A percentile compares a stretch with the other conserved stretches of the same genome.
phyloP scores from a whole-genome alignment of 2,888 invertebrate genomes.

The Malacosoma neustria region DNA sequence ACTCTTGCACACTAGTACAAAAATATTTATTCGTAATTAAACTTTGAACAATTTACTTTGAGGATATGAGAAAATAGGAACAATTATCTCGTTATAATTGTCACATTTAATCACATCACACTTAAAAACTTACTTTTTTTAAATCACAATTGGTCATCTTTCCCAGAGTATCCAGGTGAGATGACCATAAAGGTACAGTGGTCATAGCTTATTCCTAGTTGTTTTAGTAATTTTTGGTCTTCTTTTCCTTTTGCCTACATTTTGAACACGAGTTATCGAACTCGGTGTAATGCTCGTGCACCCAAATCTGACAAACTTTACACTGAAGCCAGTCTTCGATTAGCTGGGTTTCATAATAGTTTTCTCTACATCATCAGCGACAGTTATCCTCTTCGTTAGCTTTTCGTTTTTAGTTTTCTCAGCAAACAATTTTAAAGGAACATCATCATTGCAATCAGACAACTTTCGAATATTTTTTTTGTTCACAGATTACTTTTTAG shows the following conservation, averaged over 20 bases:
- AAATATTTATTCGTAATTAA: too few species aligned
- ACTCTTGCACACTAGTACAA: too few species aligned
- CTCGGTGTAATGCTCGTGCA: slow-evolving; percentile 2
- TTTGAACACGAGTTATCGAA: slow-evolving; percentile 1
- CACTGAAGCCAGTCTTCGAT: neutral
- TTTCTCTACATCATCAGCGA: neutral
- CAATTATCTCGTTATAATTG: too few species aligned
- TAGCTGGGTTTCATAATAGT: neutral
- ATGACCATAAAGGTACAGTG: too few species aligned
- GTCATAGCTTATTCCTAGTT: too few species aligned
- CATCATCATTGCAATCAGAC: neutral
- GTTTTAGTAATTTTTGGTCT: too few species aligned
- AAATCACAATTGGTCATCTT: too few species aligned
- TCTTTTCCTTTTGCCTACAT: slow-evolving; percentile 5
- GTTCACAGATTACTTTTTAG: neutral
- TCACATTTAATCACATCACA: too few species aligned
- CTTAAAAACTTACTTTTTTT: too few species aligned
- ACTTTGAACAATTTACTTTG: too few species aligned
- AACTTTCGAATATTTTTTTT: neutral
- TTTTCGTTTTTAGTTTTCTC: slow-evolving; percentile 1
- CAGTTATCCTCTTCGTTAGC: slow-evolving; percentile 6
- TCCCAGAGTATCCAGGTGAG: too few species aligned
- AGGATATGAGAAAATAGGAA: too few species aligned
- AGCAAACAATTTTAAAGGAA: neutral
- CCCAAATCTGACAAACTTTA: neutral